Conservation (phyloP, 2,888 invertebrate genomes). For the Heliconius ethilla region DNA sequence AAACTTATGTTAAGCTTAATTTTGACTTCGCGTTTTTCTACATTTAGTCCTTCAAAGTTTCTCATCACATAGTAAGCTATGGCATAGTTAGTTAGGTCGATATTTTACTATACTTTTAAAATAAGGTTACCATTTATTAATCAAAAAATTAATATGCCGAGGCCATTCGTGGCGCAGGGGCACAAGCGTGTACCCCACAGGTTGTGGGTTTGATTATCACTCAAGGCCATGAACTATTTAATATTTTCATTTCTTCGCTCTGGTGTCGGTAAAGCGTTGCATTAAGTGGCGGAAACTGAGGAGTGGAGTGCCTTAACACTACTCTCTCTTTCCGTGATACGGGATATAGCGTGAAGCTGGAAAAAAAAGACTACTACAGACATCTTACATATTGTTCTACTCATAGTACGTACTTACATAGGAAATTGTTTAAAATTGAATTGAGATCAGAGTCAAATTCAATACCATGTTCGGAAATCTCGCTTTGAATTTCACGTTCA, state of each 20-base stretch:
- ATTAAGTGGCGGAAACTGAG: too few relatives aligned
- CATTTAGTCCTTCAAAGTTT: neutral
- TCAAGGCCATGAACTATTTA: too few relatives aligned
- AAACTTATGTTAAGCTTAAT: neutral
- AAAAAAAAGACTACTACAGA: neutral
- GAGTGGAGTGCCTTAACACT: too few relatives aligned
- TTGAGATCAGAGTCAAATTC: constrained; percentile 30
- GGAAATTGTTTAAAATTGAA: constrained; percentile 21
- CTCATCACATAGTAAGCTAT: neutral
- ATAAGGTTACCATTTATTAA: neutral
- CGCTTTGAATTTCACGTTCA: constrained; percentile 15
- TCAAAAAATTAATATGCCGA: too few relatives aligned
- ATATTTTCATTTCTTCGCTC: too few relatives aligned
- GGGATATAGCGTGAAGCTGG: too few relatives aligned
- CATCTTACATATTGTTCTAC: neutral
- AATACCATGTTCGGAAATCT: constrained; percentile 23
- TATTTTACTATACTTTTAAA: neutral
- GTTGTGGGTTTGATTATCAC: too few relatives aligned
- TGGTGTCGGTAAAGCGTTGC: too few relatives aligned
- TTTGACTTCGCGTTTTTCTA: neutral
- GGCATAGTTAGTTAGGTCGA: neutral
- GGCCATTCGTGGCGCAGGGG: too few relatives aligned
- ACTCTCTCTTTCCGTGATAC: too few relatives aligned
- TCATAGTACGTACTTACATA: neutral
- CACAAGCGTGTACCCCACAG: too few relatives aligned